Conservation (phyloP, 1,140 invertebrate genomes). For the Zelostemma sp. region DNA sequence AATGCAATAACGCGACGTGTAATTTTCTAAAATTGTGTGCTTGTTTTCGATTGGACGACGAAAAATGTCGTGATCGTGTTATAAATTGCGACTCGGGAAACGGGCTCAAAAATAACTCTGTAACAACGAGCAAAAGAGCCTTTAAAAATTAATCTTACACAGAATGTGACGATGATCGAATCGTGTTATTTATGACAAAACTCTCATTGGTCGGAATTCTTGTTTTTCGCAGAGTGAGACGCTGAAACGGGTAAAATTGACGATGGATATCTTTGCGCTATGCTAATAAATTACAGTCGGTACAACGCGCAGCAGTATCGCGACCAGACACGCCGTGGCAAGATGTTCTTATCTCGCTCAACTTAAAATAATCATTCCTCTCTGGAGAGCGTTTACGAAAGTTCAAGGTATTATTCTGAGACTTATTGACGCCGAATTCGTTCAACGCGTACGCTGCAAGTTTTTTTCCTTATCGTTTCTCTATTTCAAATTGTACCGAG, state of each 20-base stretch:
- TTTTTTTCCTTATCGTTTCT: no score
- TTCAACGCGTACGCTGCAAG: constrained; percentile 9
- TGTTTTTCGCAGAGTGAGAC: constrained; percentile 22
- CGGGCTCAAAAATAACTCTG: no score
- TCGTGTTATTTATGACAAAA: background rate
- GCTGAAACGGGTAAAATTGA: constrained; percentile 40
- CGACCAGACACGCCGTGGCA: constrained; percentile 46
- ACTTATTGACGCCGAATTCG: constrained; percentile 51
- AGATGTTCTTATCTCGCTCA: constrained; percentile 50
- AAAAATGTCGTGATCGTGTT: no score
- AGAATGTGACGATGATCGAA: constrained; percentile 17
- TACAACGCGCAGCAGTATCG: constrained; percentile 45
- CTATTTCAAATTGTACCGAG: no score
- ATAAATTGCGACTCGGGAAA: no score
- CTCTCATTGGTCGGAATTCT: no score
- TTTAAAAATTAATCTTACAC: no score
- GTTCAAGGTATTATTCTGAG: constrained; percentile 51
- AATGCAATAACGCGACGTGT: no score
- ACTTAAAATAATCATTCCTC: constrained; percentile 51
- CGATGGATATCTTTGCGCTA: constrained; percentile 42
- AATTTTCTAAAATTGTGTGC: no score
- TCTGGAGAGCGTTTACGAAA: constrained; percentile 45
- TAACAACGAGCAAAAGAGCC: no score
- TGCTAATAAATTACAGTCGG: constrained; percentile 49
- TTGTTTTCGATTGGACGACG: no score